Percentiles rank a stretch among this genome's conserved stretches.
These are phyloP conservation scores for Eulithis testata DNA, from an alignment of 2,888 invertebrate species.

Conservation along the genomic window DNA sequence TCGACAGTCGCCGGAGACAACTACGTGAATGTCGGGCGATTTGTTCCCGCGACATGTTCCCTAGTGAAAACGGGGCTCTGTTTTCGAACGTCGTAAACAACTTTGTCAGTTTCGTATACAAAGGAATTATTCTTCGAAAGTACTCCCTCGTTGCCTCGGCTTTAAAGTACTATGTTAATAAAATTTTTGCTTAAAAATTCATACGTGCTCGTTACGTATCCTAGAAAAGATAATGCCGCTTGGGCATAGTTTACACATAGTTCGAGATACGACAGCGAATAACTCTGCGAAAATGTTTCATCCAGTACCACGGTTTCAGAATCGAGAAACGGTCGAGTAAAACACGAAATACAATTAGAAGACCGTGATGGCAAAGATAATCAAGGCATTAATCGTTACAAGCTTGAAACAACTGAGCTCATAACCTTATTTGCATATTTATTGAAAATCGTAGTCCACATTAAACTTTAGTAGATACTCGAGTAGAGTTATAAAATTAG, in stretches of 20 bases:
- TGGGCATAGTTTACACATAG: slow-evolving; percentile 65
- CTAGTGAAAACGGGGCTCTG: no score
- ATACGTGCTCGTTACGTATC: slow-evolving; percentile 44
- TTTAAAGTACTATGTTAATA: slow-evolving; percentile 44
- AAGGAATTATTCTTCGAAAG: slow-evolving; percentile 60
- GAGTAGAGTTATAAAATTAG: slow-evolving; percentile 56
- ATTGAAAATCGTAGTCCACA: slow-evolving; percentile 67
- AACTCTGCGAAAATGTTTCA: slow-evolving; percentile 53
- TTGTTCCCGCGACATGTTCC: no score
- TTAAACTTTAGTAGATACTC: slow-evolving; percentile 54
- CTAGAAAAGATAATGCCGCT: slow-evolving; percentile 52
- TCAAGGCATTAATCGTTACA: slow-evolving; percentile 56
- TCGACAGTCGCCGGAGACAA: no score
- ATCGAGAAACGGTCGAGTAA: slow-evolving; percentile 44
- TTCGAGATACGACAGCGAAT: slow-evolving; percentile 56
- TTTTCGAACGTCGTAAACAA: slow-evolving; percentile 64
- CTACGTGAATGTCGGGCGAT: no score
- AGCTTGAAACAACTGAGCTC: slow-evolving; percentile 60
- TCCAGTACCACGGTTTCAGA: slow-evolving; percentile 46
- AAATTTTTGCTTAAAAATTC: slow-evolving; percentile 46
- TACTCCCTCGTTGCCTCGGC: slow-evolving; percentile 46
- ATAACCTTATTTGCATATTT: slow-evolving; percentile 68
- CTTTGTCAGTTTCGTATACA: slow-evolving; percentile 63
- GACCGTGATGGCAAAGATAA: slow-evolving; percentile 53
- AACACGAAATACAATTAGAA: slow-evolving; percentile 53